Conservation (phyloP, 2,888 invertebrate species). For the Acleris sparsana region DNA sequence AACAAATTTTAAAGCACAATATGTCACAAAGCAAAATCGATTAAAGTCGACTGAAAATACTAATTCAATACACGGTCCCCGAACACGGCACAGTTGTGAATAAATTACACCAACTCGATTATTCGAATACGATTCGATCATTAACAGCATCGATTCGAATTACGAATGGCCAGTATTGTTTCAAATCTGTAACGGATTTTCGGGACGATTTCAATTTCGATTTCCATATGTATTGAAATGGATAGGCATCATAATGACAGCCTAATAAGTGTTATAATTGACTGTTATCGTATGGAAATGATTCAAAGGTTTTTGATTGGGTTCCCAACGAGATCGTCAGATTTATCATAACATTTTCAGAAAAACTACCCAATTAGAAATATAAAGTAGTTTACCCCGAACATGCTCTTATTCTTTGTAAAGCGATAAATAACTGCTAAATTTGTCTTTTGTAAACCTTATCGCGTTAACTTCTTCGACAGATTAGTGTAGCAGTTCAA, state of each 20-base stretch:
- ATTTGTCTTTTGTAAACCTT: no score
- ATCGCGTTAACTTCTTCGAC: no score
- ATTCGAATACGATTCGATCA: constrained; percentile 27
- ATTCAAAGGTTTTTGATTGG: no score
- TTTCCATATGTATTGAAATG: not conserved
- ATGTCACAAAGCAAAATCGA: constrained; percentile 28
- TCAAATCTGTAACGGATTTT: constrained; percentile 24
- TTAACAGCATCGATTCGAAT: constrained; percentile 31
- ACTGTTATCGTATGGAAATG: not conserved
- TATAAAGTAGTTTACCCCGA: no score
- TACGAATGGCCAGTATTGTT: constrained; percentile 24
- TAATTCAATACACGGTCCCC: constrained; percentile 31
- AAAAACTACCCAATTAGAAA: no score
- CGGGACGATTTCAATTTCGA: constrained; percentile 2
- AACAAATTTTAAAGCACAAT: not conserved
- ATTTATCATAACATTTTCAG: no score
- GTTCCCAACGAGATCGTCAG: no score
- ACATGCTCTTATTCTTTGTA: no score
- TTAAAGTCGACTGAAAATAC: constrained; percentile 20
- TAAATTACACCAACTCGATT: constrained; percentile 25
- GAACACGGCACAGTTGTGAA: constrained; percentile 17
- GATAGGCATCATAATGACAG: not conserved
- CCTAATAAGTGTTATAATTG: no score
- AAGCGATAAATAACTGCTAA: no score
- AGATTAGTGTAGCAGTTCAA: no score